Evolutionary conservation across 1,140 invertebrate genomes (phyloP).

Genomic region (Aradophagus sp.): DNA sequence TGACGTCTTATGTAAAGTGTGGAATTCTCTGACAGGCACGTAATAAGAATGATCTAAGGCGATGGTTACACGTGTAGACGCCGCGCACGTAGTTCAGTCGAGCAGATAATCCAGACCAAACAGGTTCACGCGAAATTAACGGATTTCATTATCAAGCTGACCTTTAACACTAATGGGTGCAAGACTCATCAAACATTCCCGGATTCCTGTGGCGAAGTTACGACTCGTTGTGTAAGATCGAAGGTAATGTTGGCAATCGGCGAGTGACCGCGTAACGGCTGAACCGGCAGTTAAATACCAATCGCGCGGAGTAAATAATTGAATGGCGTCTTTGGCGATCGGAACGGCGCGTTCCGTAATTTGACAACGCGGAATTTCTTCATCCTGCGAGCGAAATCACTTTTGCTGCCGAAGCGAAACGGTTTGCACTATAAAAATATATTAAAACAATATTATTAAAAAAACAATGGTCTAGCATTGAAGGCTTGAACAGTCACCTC

Average conservation of each 20-base stretch:
- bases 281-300: conserved; percentile 58
- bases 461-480: too few species aligned
- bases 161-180: conserved; percentile 55
- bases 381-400: not conserved
- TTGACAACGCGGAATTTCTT: conserved; percentile 14
- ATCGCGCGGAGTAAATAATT: conserved; percentile 54
- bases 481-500: too few species aligned
- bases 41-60: conserved; percentile 44
- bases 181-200: conserved; percentile 55
- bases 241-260: conserved; percentile 58
- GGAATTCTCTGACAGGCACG: conserved; percentile 28
- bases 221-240: conserved; percentile 56
- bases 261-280: conserved; percentile 56
- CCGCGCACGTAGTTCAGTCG: conserved; percentile 36
- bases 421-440: too few species aligned
- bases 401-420: too few species aligned
- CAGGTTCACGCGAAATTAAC: conserved; percentile 54
- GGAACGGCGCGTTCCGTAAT: conserved; percentile 35
- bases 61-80: conserved; percentile 40
- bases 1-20: conserved; percentile 25
- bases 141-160: conserved; percentile 51
- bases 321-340: conserved; percentile 42
- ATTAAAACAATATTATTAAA: too few species aligned
- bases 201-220: conserved; percentile 56
- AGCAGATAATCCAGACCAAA: conserved; percentile 51